Evolutionary conservation across 92 coral and sea anemone species (phyloP).

Genomic region (Isaurus tuberculatus): DNA sequence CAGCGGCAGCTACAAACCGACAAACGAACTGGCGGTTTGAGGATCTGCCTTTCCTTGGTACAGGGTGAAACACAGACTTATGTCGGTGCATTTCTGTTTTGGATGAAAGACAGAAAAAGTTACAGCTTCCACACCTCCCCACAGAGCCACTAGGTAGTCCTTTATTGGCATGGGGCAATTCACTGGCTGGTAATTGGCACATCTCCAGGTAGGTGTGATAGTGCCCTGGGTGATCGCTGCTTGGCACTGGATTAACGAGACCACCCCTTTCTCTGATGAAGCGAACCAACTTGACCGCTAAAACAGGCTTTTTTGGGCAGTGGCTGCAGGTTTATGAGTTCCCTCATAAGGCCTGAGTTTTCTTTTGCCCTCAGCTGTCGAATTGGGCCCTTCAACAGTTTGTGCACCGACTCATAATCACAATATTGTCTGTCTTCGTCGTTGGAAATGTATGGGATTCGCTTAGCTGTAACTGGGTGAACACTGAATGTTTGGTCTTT

Average conservation of each 20-base stretch:
- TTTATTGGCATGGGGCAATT: constrained; percentile 23
- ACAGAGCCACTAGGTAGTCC: constrained; percentile 1
- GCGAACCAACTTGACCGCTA: constrained; percentile 37
- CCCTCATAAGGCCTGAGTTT: constrained; percentile 19
- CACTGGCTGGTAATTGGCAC: constrained; percentile 33
- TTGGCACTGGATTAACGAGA: constrained; percentile 44
- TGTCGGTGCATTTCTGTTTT: too few relatives aligned
- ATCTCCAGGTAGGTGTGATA: constrained; percentile 52
- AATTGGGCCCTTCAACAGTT: constrained; percentile 25
- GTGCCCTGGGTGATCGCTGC: constrained; percentile 46
- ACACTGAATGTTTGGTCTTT: constrained; percentile 48
- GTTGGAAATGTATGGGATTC: constrained; percentile 11
- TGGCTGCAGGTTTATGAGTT: constrained; percentile 51
- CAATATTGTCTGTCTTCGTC: not conserved
- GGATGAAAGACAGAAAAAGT: too few relatives aligned
- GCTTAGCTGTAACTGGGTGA: constrained; percentile 22
- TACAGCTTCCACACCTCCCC: too few relatives aligned
- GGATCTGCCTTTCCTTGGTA: too few relatives aligned
- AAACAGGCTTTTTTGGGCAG: constrained; percentile 48
- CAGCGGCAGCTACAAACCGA: too few relatives aligned
- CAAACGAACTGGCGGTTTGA: too few relatives aligned
- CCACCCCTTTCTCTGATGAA: constrained; percentile 31
- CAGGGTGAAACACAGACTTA: too few relatives aligned
- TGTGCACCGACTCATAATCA: constrained; percentile 31
- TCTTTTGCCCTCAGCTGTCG: constrained; percentile 28